Evolutionary conservation across 92 coral and sea anemone species (phyloP).

Genomic region (Ricordea florida): DNA sequence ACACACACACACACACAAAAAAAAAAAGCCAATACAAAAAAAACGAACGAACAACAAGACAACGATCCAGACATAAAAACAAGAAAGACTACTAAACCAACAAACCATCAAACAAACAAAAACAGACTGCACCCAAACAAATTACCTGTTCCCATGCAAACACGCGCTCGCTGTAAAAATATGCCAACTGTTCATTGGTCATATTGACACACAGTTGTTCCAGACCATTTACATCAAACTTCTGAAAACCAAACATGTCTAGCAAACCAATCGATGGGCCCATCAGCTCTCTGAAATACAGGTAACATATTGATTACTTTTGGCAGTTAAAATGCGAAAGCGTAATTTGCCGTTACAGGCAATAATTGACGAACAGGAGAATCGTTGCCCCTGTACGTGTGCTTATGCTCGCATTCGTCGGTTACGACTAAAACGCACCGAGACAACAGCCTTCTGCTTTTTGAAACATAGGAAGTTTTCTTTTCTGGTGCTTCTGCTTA

Average conservation of each 20-base stretch:
- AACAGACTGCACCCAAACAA: not conserved
- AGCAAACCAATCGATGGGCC: conserved; percentile 51
- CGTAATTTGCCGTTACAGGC: not conserved
- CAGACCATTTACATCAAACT: conserved; percentile 44
- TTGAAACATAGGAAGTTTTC: too few species aligned
- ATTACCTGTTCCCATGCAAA: conserved; percentile 78
- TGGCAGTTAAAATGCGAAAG: not conserved
- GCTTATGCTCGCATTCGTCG: too few species aligned
- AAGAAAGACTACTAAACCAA: not conserved
- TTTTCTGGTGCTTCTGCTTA: too few species aligned
- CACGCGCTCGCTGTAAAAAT: conserved; percentile 61
- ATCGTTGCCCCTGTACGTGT: too few species aligned
- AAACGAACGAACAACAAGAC: not conserved
- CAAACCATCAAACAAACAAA: not conserved
- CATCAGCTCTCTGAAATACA: not conserved
- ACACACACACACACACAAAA: too few species aligned
- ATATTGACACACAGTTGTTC: conserved; percentile 75
- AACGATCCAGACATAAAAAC: not conserved
- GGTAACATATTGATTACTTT: not conserved
- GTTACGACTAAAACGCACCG: too few species aligned
- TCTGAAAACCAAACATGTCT: conserved; percentile 78
- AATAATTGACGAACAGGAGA: too few species aligned
- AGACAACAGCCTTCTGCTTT: too few species aligned
- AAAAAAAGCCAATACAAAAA: not conserved
- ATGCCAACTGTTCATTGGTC: conserved; percentile 70